These are phyloP conservation scores for Agrochola circellaris DNA, from an alignment of 2,888 invertebrate genomes.

Conservation along the genomic window DNA sequence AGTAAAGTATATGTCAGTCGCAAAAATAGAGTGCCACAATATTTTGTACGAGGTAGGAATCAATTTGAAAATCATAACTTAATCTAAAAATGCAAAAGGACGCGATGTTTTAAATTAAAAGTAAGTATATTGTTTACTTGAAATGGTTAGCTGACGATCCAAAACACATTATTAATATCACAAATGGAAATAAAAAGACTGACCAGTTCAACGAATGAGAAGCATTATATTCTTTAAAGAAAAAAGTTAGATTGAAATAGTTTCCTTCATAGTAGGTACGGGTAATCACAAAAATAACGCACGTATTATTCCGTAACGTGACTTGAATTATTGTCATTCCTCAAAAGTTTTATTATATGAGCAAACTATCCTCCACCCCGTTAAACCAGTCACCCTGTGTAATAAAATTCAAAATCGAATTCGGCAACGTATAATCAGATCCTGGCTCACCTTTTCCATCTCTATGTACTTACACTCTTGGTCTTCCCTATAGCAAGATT, in stretches of 20 bases:
- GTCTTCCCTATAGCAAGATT: constrained; percentile 23
- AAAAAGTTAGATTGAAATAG: background rate
- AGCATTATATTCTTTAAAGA: background rate
- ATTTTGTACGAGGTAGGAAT: constrained; percentile 42
- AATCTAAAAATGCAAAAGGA: constrained; percentile 15
- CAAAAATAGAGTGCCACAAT: constrained; percentile 41
- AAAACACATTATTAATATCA: constrained; percentile 39
- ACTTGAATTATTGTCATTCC: background rate
- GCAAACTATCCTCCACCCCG: background rate
- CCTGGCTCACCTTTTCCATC: constrained; percentile 39
- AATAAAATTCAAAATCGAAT: constrained; percentile 16
- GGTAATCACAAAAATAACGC: background rate
- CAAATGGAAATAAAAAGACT: constrained; percentile 13
- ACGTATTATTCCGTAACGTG: background rate
- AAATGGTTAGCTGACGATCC: constrained; percentile 8
- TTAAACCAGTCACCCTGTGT: constrained; percentile 33
- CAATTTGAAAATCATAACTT: constrained; percentile 16
- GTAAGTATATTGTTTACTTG: background rate
- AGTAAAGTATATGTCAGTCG: constrained; percentile 17
- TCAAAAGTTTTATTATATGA: background rate
- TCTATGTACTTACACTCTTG: constrained; percentile 26
- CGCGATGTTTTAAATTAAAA: background rate
- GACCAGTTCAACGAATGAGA: constrained; percentile 15
- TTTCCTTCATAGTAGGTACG: background rate
- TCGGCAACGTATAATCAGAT: constrained; percentile 55